These are phyloP conservation scores for Drosophila sproati DNA, from an alignment of 1,140 invertebrate genomes.

Conservation along the genomic window DNA sequence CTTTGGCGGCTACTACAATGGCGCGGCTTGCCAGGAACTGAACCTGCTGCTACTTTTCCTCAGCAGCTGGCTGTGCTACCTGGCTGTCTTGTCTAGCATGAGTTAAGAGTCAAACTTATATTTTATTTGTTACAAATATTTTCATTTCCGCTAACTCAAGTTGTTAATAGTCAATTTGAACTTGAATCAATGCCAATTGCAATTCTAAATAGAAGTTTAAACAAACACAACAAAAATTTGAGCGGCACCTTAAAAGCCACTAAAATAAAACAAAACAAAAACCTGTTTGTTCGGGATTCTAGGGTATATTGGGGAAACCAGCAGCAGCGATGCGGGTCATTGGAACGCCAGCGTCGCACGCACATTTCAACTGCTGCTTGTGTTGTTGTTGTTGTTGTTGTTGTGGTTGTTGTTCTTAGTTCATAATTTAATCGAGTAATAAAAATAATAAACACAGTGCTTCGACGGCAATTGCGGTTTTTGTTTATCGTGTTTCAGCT, in stretches of 20 bases:
- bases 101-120: constrained; percentile 25
- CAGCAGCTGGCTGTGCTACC: constrained; percentile 22
- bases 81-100: constrained; percentile 32
- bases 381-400: constrained; percentile 23
- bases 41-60: constrained; percentile 21
- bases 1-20: constrained; percentile 92
- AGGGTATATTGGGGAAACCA: constrained; percentile 1
- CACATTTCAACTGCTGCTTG: constrained; percentile 54
- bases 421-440: constrained; percentile 74
- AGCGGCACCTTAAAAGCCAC: constrained; percentile 59
- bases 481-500: constrained; percentile 43
- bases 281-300: constrained; percentile 38
- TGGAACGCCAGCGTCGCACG: constrained; percentile 77
- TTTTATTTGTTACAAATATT: constrained; percentile 11
- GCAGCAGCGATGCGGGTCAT: constrained; percentile 70
- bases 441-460: constrained; percentile 63
- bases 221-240: constrained; percentile 45
- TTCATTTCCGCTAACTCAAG: constrained; percentile 64
- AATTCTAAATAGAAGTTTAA: constrained; percentile 67
- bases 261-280: constrained; percentile 14
- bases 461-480: constrained; percentile 48
- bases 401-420: constrained; percentile 35
- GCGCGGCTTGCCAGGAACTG: constrained; percentile 50
- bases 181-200: constrained; percentile 81
- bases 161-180: constrained; percentile 57